Evolutionary conservation across 2,888 invertebrate species (phyloP).

Genomic region (Lepidonotus clava): DNA sequence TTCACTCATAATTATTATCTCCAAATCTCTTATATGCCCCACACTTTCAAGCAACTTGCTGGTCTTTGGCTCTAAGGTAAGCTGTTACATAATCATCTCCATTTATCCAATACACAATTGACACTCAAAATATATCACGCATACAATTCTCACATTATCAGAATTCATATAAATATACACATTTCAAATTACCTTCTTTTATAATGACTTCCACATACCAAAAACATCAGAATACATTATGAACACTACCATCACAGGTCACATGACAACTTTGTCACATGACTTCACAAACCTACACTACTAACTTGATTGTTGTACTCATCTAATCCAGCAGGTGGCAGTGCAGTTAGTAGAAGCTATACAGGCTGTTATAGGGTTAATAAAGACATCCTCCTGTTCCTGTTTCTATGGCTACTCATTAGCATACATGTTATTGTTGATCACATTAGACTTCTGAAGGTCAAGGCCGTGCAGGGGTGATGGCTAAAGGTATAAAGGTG

Average conservation of each 20-base stretch:
- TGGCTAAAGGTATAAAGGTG: not conserved
- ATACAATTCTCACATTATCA: not conserved
- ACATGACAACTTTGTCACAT: not conserved
- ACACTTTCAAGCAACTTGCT: too few species aligned
- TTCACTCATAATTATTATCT: too few species aligned
- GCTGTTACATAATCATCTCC: not conserved
- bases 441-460: too few species aligned
- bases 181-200: too few species aligned
- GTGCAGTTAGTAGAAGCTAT: not conserved
- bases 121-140: not conserved
- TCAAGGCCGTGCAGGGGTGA: conserved; percentile 17
- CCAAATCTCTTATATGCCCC: too few species aligned
- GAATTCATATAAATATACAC: not conserved
- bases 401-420: not conserved
- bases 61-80: too few species aligned
- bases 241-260: not conserved
- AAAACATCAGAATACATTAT: not conserved
- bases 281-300: too few species aligned
- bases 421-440: too few species aligned
- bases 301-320: not conserved
- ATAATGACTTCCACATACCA: too few species aligned
- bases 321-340: not conserved
- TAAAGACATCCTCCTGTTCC: too few species aligned
- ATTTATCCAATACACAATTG: not conserved
- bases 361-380: too few species aligned